These are phyloP conservation scores for Meganola albula DNA, from an alignment of 2,888 invertebrate genomes.

Conservation along the genomic window DNA sequence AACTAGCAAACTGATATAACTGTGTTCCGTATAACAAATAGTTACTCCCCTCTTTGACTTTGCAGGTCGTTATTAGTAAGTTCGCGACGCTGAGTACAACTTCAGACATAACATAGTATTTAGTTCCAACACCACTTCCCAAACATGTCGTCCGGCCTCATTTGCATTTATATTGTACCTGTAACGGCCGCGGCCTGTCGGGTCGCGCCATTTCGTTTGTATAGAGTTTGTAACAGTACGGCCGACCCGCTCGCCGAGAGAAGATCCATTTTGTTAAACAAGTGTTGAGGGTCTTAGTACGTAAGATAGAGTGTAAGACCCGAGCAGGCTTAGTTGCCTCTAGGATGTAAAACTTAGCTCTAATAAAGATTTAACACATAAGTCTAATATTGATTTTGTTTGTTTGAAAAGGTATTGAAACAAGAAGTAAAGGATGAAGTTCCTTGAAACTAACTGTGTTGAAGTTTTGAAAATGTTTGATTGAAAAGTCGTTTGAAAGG, in stretches of 20 bases:
- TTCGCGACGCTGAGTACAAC: conserved; percentile 59
- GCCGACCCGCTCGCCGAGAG: conserved; percentile 27
- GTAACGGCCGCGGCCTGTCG: conserved; percentile 42
- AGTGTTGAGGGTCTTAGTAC: conserved; percentile 49
- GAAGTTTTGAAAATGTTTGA: conserved; percentile 76
- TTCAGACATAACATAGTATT: conserved; percentile 56
- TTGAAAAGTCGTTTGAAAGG: conserved; percentile 69
- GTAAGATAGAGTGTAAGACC: conserved; percentile 64
- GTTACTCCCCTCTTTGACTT: conserved; percentile 73
- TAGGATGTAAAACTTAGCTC: conserved; percentile 69
- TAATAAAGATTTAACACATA: conserved; percentile 73
- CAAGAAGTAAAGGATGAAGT: conserved; percentile 90
- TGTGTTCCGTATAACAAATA: conserved; percentile 44
- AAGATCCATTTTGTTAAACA: conserved; percentile 28
- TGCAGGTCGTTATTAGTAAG: conserved; percentile 78
- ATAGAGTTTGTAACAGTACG: conserved; percentile 16
- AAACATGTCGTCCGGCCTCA: conserved; percentile 50
- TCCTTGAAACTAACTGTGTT: conserved; percentile 77
- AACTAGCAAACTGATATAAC: conserved; percentile 20
- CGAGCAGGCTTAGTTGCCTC: conserved; percentile 52
- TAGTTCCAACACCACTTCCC: conserved; percentile 54
- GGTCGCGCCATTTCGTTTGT: conserved; percentile 16
- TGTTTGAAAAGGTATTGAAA: conserved; percentile 90
- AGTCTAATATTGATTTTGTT: conserved; percentile 85
- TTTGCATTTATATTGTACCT: conserved; percentile 63